phyloP scores from a whole-genome alignment of 2,888 invertebrate genomes.

The Macaria notata region DNA sequence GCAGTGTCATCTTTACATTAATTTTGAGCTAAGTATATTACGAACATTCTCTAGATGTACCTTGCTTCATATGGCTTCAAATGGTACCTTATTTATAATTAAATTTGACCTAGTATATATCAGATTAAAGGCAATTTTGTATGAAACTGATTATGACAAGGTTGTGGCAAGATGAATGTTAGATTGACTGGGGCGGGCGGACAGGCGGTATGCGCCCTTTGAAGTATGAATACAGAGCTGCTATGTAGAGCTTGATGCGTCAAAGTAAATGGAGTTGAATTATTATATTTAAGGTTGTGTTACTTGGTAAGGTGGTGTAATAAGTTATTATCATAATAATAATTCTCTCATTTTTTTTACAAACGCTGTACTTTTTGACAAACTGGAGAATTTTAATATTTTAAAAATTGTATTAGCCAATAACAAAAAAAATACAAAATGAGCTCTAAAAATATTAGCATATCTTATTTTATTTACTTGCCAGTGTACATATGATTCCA shows the following conservation, averaged over 20 bases:
- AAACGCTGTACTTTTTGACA: no score
- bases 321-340: no score
- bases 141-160: constrained; percentile 1
- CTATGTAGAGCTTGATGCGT: constrained; percentile 7
- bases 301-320: not conserved
- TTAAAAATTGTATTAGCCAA: no score
- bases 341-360: no score
- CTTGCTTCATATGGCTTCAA: not conserved
- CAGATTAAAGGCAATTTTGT: not conserved
- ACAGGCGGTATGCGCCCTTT: constrained; percentile 23
- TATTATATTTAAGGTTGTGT: constrained; percentile 1
- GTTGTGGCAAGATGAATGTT: not conserved
- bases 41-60: constrained; percentile 2
- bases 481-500: no score
- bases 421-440: no score
- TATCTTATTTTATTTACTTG: no score
- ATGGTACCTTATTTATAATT: constrained; percentile 5
- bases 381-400: no score
- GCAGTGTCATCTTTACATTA: constrained; percentile 29
- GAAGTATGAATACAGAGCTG: constrained; percentile 15
- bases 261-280: constrained; percentile 8
- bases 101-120: constrained; percentile 18
- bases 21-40: constrained; percentile 24
- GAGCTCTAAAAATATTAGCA: no score
- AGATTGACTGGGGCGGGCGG: constrained; percentile 10